Evolutionary conservation across 2,888 invertebrate genomes (phyloP).

Genomic region (Drosophila siamana): DNA sequence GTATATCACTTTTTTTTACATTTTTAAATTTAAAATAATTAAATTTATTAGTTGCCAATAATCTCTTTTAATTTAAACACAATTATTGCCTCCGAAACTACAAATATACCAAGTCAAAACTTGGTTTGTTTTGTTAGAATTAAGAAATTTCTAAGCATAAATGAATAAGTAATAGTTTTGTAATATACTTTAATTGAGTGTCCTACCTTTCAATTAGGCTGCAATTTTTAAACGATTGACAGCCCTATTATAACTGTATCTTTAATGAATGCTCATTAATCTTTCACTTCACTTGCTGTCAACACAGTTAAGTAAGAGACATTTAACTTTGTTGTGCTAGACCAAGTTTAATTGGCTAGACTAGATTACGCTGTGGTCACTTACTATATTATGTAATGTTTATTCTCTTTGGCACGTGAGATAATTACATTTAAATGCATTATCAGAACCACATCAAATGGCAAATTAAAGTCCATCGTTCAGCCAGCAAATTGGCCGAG

Average conservation of each 20-base stretch:
- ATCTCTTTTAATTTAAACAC: background rate
- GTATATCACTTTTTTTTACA: background rate
- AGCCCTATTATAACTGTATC: background rate
- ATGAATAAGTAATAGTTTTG: background rate
- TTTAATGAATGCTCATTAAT: slow-evolving; percentile 15
- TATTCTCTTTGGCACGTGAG: slow-evolving; percentile 31
- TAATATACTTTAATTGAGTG: slow-evolving; percentile 2
- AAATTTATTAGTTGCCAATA: background rate
- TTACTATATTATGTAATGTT: slow-evolving; percentile 44
- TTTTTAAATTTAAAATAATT: background rate
- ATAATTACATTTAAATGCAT: slow-evolving; percentile 65
- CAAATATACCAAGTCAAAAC: background rate
- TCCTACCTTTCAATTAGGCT: background rate
- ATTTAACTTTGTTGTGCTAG: slow-evolving; percentile 18
- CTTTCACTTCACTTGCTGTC: slow-evolving; percentile 21
- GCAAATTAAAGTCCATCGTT: slow-evolving; percentile 47
- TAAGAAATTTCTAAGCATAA: too few species aligned
- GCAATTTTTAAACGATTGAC: background rate
- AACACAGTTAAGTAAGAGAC: slow-evolving; percentile 10
- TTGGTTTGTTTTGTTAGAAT: too few species aligned
- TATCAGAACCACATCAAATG: slow-evolving; percentile 62
- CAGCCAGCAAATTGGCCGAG: slow-evolving; percentile 54
- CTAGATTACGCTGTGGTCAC: slow-evolving; percentile 3
- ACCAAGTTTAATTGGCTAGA: slow-evolving; percentile 18
- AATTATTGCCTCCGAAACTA: background rate